These are phyloP conservation scores for Plusia festucae DNA, from an alignment of 2,888 invertebrate species.

Conservation along the genomic window DNA sequence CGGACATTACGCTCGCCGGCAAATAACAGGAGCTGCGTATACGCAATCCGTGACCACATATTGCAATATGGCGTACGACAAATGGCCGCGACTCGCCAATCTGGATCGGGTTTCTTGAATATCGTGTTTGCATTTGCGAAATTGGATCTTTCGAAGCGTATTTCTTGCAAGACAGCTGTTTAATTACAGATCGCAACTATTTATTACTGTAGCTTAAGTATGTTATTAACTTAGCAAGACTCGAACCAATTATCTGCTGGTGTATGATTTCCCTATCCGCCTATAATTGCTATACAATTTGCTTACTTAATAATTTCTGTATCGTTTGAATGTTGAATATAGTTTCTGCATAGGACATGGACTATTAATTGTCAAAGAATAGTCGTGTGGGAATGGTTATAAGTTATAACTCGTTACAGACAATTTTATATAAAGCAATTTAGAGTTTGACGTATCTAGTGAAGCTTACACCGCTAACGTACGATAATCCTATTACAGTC, in stretches of 20 bases:
- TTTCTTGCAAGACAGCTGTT: conserved; percentile 68
- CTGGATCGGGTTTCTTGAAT: conserved; percentile 80
- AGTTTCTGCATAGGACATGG: conserved; percentile 3
- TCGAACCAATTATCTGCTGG: conserved; percentile 36
- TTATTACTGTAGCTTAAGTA: conserved; percentile 61
- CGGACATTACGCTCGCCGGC: conserved; percentile 77
- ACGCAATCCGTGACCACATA: conserved; percentile 74
- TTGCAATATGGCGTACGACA: conserved; percentile 78
- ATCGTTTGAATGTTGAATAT: background rate
- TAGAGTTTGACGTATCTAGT: conserved; percentile 37
- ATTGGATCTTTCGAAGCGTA: conserved; percentile 67
- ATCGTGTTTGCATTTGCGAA: conserved; percentile 77
- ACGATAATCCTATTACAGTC: conserved; percentile 65
- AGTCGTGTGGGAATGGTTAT: conserved; percentile 48
- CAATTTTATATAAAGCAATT: conserved; percentile 43
- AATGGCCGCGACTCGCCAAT: conserved; percentile 74
- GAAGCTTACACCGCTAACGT: conserved; percentile 38
- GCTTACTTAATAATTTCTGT: background rate
- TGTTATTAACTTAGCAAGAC: conserved; percentile 53
- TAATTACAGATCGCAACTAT: conserved; percentile 64
- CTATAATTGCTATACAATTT: conserved; percentile 34
- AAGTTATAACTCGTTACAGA: conserved; percentile 32
- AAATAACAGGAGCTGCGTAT: conserved; percentile 84
- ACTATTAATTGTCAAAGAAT: conserved; percentile 23
- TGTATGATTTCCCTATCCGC: conserved; percentile 51